Evolutionary conservation across 2,797 vertebrate genomes (phyloP).

Genomic region (Artibeus jamaicensis): DNA sequence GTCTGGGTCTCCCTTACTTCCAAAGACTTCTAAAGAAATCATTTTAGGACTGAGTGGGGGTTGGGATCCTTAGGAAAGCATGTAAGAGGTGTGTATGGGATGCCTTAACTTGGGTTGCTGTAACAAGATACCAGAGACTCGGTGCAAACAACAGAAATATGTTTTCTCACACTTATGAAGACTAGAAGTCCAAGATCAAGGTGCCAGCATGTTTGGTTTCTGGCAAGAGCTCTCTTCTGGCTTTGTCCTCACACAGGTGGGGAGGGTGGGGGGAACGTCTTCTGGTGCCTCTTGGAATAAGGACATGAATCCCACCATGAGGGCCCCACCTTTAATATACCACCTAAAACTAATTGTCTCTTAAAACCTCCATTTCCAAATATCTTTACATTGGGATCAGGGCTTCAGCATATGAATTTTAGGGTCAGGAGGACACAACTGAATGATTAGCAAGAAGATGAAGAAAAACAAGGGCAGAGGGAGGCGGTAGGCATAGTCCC

Average conservation of each 20-base stretch:
- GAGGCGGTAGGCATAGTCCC: neutral
- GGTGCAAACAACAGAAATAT: neutral
- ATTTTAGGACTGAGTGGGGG: neutral
- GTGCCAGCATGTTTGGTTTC: neutral
- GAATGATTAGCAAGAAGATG: neutral
- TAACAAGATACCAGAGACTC: neutral
- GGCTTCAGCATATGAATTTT: neutral
- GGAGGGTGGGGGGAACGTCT: neutral
- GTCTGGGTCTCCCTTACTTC: neutral
- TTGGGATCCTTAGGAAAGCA: neutral
- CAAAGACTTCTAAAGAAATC: neutral
- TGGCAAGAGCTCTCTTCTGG: neutral
- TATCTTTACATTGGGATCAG: neutral
- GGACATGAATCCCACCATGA: neutral
- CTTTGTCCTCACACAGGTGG: neutral
- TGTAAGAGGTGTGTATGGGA: neutral
- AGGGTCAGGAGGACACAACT: neutral
- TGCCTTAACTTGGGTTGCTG: neutral
- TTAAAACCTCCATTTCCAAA: neutral
- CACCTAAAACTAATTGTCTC: neutral
- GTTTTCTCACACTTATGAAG: neutral
- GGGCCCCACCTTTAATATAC: too few species aligned
- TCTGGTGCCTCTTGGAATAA: neutral
- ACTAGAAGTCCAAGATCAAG: neutral
- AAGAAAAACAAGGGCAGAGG: neutral